Percentiles rank a stretch among this genome's conserved stretches.
Evolutionary conservation across 2,888 invertebrate species (phyloP).

Genomic region (Spatulosminthurus flaviceps): DNA sequence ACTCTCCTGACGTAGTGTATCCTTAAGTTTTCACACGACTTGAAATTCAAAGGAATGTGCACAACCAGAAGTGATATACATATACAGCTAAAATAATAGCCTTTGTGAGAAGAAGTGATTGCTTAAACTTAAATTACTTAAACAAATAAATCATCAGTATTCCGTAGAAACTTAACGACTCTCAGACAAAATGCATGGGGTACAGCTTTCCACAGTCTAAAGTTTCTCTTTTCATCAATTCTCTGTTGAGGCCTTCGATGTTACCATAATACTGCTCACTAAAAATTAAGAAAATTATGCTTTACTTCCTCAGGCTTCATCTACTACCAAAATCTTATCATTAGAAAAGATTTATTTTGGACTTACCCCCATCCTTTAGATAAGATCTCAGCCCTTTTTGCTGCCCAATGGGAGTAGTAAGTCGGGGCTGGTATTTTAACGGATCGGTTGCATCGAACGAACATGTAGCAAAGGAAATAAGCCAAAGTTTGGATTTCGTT

Average conservation of each 20-base stretch:
- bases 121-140: too few relatives aligned
- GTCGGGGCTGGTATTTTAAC: slow-evolving; percentile 66
- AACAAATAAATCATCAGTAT: too few relatives aligned
- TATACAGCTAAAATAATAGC: too few relatives aligned
- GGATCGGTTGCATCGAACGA: slow-evolving; percentile 77
- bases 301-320: too few relatives aligned
- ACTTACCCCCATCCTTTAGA: slow-evolving; percentile 41
- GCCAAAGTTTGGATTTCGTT: slow-evolving; percentile 82
- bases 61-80: too few relatives aligned
- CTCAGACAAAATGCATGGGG: slow-evolving; percentile 42
- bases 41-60: too few relatives aligned
- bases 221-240: slow-evolving; percentile 1
- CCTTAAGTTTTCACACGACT: too few relatives aligned
- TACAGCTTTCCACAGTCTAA: neutral
- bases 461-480: slow-evolving; percentile 85
- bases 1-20: too few relatives aligned
- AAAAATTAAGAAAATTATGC: neutral
- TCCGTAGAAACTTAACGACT: too few relatives aligned
- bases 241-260: neutral
- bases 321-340: too few relatives aligned
- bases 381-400: slow-evolving; percentile 35
- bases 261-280: slow-evolving; percentile 23
- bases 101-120: too few relatives aligned
- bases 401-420: slow-evolving; percentile 55
- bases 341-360: neutral